Evolutionary conservation across 2,113 vertebrate species (phyloP), one percentile per base, ranked within the genome.

Genomic region (Emberiza fucata): DNA sequence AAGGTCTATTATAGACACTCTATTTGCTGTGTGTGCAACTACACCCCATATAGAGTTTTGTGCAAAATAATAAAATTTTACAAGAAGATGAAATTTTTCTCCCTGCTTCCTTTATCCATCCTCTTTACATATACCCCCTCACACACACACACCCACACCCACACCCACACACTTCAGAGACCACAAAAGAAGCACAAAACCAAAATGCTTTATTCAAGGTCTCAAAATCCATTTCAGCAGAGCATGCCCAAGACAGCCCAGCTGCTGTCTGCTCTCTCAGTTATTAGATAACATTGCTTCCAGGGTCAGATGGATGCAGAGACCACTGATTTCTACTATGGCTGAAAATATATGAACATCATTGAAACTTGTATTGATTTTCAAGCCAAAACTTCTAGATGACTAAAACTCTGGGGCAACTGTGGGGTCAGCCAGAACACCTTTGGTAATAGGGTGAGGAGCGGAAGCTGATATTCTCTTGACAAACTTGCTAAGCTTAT

Each of bases 381-480:
- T 95, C 75, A 87, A 90, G 93, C 59, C 91, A 82, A 89, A 95
- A 94, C 78, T 59, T 95, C 71, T 28, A 76, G 79, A 95, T 96
- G 85, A 95, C 64, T 95, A 86, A 93, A 95, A 86, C 79, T 90
- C 82, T 53, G 56, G 88, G 88, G 76, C 93, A 94, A 16, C 68
- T 27, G 25, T 68, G 63, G 71, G 87, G 94, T 96, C 95, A 96
- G 94, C 94, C 94, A 96, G 88, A 86, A 93, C 90, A 96, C 95
- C 85, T 96, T 54, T 92, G 80, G 82, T 97, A 96, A 96, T 53
- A 92, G 70, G 56, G 51, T 88, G 53, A 95, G 90, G 82, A 94
- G 90, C 44, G 11, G 95, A 96, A 96, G 92, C 88, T 90, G 87
- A 92, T 97, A 92, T 53, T 96, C 93, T 96, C 88, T 42, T 88